Evolutionary conservation across 2,888 invertebrate genomes (phyloP).

Genomic region (Timema cristinae): DNA sequence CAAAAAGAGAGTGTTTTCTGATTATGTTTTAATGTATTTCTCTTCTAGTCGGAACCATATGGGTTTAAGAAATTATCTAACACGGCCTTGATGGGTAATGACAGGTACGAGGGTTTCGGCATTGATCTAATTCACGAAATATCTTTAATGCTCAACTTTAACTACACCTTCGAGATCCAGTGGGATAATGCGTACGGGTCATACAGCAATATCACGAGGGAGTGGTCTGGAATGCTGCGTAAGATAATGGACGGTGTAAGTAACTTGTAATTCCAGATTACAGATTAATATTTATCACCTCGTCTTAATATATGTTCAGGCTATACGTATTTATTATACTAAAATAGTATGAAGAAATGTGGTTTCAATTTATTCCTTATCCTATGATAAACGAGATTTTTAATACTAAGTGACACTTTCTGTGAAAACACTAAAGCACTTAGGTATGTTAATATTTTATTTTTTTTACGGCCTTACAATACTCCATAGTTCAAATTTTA

Average conservation of each 20-base stretch:
- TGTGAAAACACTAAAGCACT: too few relatives aligned
- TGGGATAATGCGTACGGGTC: conserved; percentile 74
- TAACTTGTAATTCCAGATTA: conserved; percentile 7
- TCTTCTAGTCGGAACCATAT: conserved; percentile 75
- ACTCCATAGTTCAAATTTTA: too few relatives aligned
- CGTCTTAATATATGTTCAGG: too few relatives aligned
- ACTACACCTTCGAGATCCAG: conserved; percentile 75
- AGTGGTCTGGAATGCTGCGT: conserved; percentile 73
- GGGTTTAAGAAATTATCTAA: conserved; percentile 76
- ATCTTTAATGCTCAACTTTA: conserved; percentile 72
- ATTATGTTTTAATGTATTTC: background rate
- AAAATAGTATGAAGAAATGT: too few relatives aligned
- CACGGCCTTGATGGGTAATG: conserved; percentile 65
- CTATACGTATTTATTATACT: too few relatives aligned
- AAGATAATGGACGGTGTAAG: conserved; percentile 67
- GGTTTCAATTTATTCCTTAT: too few relatives aligned
- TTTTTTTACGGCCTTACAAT: too few relatives aligned
- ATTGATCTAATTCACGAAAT: conserved; percentile 83
- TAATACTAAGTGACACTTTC: too few relatives aligned
- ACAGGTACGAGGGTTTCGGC: conserved; percentile 81
- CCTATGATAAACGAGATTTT: too few relatives aligned
- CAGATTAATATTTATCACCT: background rate
- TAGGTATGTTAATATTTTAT: too few relatives aligned
- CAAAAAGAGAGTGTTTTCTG: background rate
- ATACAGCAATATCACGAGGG: conserved; percentile 53